These are phyloP conservation scores for Micrastur ruficollis DNA, from an alignment of 2,797 vertebrate genomes.

Conservation along the genomic window DNA sequence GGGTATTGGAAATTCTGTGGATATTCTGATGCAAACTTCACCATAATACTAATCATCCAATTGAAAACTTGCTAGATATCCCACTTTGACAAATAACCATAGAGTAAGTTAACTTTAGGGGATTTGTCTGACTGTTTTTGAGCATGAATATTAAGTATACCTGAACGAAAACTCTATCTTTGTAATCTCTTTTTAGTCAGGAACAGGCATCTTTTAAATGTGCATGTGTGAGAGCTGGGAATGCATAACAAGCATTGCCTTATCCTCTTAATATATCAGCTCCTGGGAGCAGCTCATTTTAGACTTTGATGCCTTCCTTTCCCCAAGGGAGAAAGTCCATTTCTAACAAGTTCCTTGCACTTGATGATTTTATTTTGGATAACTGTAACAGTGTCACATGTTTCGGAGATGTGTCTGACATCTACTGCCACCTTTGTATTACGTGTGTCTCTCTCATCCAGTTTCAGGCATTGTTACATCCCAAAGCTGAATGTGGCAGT, in stretches of 20 bases:
- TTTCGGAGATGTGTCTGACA: conserved; percentile 16
- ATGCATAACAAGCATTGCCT: background rate
- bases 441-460: background rate
- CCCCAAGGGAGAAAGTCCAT: background rate
- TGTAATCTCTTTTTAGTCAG: background rate
- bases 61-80: background rate
- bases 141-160: background rate
- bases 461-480: conserved; percentile 27
- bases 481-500: background rate
- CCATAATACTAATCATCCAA: background rate
- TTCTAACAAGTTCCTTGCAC: background rate
- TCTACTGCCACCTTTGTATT: background rate
- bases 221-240: rapidly evolving
- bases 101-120: background rate
- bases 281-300: background rate
- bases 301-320: background rate
- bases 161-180: background rate
- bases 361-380: conserved; percentile 44
- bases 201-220: background rate
- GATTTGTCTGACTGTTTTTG: background rate
- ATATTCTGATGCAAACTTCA: background rate
- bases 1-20: background rate
- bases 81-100: background rate
- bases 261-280: background rate
- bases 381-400: background rate